Conservation (phyloP, 2,888 invertebrate species). For the Pyrrhosoma nymphula region DNA sequence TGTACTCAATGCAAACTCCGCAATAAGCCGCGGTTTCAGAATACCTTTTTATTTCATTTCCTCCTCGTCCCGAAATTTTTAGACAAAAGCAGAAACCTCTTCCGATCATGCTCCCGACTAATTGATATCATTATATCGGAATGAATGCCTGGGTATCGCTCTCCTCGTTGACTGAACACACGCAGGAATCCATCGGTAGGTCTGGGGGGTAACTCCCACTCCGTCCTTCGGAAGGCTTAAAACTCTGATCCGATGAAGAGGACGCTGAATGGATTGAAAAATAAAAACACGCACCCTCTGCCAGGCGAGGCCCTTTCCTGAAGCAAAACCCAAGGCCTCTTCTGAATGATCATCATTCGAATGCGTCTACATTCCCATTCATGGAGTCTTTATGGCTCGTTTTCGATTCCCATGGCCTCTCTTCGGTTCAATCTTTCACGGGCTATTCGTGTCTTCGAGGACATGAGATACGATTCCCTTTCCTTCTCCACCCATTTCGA, state of each 20-base stretch:
- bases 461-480: neutral
- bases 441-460: neutral
- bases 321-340: neutral
- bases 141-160: neutral
- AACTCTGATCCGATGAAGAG: neutral
- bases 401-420: neutral
- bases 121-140: slow-evolving; percentile 40
- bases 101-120: neutral
- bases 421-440: neutral
- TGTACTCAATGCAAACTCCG: neutral
- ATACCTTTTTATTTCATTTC: neutral
- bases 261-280: neutral
- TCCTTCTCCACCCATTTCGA: neutral
- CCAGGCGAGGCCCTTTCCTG: neutral
- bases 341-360: neutral
- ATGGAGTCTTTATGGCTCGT: neutral
- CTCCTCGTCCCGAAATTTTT: neutral
- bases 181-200: neutral
- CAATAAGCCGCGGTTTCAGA: neutral
- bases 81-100: neutral
- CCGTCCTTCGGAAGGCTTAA: neutral
- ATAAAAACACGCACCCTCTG: neutral
- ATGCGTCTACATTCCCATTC: neutral
- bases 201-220: neutral
- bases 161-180: neutral